Percentiles rank a stretch among this genome's conserved stretches.
phyloP scores from a whole-genome alignment of 2,888 invertebrate genomes.

The Steromphala cineraria region DNA sequence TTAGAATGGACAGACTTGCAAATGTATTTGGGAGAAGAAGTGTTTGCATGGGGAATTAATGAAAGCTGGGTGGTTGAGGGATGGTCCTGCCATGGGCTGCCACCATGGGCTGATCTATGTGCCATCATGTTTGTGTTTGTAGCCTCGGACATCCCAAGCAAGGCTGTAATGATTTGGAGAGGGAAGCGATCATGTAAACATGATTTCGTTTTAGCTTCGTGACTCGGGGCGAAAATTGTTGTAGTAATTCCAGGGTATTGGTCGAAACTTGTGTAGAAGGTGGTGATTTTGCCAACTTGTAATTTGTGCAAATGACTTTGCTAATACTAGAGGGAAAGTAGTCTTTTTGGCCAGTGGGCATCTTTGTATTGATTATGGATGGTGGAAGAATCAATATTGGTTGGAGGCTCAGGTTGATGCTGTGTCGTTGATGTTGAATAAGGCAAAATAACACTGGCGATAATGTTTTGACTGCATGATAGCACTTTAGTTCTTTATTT shows the following conservation, averaged over 20 bases:
- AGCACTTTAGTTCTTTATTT: no score
- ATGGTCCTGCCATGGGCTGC: not conserved
- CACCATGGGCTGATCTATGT: not conserved
- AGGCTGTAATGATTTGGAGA: not conserved
- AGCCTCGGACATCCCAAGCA: not conserved
- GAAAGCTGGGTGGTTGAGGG: not conserved
- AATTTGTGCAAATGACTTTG: no score
- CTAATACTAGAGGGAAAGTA: no score
- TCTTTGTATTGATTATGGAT: no score
- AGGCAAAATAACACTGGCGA: no score
- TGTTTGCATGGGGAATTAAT: not conserved
- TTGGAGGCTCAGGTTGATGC: no score
- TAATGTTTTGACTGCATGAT: no score
- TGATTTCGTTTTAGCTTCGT: not conserved
- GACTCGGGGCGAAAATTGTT: not conserved
- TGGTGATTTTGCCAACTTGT: no score
- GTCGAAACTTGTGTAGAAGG: no score
- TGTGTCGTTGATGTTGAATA: no score
- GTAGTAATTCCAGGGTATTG: not conserved
- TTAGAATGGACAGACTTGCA: not conserved
- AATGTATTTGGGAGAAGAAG: not conserved
- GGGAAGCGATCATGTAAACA: not conserved
- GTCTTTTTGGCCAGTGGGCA: no score
- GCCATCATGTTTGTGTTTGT: not conserved
- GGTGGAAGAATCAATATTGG: no score